Percentiles rank a stretch among this genome's conserved stretches.
These are phyloP conservation scores for Tricholaema leucomelas DNA, from an alignment of 2,113 vertebrate species.

Conservation along the genomic window DNA sequence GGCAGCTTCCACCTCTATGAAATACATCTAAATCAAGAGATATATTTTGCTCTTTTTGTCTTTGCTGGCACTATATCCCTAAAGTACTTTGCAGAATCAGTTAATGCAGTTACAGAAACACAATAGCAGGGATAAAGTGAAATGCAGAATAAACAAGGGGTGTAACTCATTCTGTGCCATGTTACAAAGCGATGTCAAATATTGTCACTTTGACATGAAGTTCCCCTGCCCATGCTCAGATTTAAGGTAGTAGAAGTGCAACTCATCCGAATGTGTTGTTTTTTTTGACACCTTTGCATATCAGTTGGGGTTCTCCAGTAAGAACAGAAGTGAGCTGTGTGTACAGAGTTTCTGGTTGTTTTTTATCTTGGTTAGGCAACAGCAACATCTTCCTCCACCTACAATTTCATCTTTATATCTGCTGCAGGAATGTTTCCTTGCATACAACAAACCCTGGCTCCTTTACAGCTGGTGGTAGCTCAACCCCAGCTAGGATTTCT, in stretches of 20 bases:
- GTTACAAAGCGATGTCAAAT: not conserved
- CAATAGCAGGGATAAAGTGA: not conserved
- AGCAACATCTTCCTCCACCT: not conserved
- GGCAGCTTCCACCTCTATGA: not conserved
- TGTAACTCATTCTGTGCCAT: not conserved
- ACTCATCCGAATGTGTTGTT: rapidly evolving
- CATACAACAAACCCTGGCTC: not conserved
- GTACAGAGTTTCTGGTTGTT: not conserved
- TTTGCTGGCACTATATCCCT: not conserved
- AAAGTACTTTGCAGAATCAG: not conserved
- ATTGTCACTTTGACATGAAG: not conserved
- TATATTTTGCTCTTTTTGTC: not conserved
- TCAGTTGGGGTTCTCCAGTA: not conserved
- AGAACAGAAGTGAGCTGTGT: not conserved
- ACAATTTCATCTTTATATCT: not conserved
- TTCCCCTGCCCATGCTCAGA: not conserved
- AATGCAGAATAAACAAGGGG: conserved; percentile 10
- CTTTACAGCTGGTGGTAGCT: not conserved
- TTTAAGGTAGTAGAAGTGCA: not conserved
- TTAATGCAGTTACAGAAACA: not conserved
- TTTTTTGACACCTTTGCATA: not conserved
- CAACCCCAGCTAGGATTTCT: not conserved
- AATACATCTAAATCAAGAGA: not conserved
- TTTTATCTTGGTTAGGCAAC: not conserved
- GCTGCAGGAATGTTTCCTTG: not conserved